Evolutionary conservation across 2,797 vertebrate genomes (phyloP), one percentile per base, ranked within the genome.

Genomic region (Novumbra hubbsi): DNA sequence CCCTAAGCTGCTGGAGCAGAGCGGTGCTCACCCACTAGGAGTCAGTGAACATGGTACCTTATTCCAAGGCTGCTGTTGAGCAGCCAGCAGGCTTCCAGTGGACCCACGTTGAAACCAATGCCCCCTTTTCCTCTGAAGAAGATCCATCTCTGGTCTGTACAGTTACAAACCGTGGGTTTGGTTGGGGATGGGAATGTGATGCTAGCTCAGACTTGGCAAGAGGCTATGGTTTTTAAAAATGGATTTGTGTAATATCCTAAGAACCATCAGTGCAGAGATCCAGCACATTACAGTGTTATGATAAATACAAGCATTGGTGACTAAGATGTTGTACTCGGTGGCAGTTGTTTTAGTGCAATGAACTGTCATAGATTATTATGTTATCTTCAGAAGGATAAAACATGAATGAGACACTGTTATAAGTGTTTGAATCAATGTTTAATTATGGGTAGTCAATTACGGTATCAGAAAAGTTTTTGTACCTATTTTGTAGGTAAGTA

Each of bases 141-240:
- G 50, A 55, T 55, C 19, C 50, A n/a, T 55, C 50, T 55, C 17
- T 55, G 50, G 19, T 55, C 50, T 55, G 50, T 19, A 19, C n/a
- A 55, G 50, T n/a, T 19, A 55, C 50, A 55, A 55, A 5, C 19
- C 50, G 50, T 55, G 50, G 19, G 50, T 19, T 55, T 55, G 50
- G 50, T 55, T 19, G 19, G 50, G 17, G 50, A n/a, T 12, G 19
- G 19, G 8, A 55, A 55, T 55, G 50, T 12, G 50, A 16, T 6
- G 50, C 50, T 55, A 55, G 50, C 19, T 55, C 66, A 75, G 60
- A 55, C 50, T 55, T 55, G 50, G 50, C 50, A 55, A 55, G 50
- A 55, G 50, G 9, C 55, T 57, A 9, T 2, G n/a, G 8, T 57
- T 57, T 24, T 57, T 57, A n/a, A 21, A 24, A 57, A 57, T 24